Evolutionary conservation across 2,888 invertebrate species (phyloP), one percentile per base, ranked within the genome.

Genomic region (Cancer borealis): DNA sequence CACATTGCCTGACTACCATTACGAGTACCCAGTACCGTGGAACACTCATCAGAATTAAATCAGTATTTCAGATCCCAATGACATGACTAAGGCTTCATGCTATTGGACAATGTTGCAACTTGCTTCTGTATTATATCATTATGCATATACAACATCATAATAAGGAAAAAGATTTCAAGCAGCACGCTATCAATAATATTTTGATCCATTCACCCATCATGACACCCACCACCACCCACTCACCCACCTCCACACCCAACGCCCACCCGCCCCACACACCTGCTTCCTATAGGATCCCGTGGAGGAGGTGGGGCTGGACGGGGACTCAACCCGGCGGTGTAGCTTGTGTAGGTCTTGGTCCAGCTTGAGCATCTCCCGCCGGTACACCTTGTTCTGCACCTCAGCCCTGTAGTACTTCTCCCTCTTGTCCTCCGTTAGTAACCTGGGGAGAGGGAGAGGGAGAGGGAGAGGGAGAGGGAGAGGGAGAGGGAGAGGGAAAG

Each of bases 371-470:
- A 99, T 97, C 96, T 99, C 98, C 96, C 98, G 97, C 96, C 98
- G 98, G 96, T 98, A 99, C 6, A 98, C 99, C 96, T 98, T 97
- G 97, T 99, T 99, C 97, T 99, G 99, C 92, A 99, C 98, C 96
- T 99, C 98, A 90, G 98, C 98, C 94, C 99, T 97, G 96, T 98
- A 98, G 96, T 98, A 98, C 26, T 98, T 97, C 96, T 99, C 99
- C 96, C 96, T 98, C 97, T 91, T 97, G 96, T 99, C 99, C 96
- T 99, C 98, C 30, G 98, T 97, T 30, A 98, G 98, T 96, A 98
- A 98, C 96, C 98, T 97, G 17, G 26, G 30, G 39, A 26, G 30
- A 45, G 89, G 54, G 45, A 39, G 39, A n/a, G 91, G 66, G 54
- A n/a, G 91, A 45, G 89, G 49, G 39, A 39, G 30, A 73, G 73